Percentiles rank a stretch among this genome's conserved stretches.
These are phyloP conservation scores for Monomorium pharaonis DNA, from an alignment of 1,140 invertebrate species.

Conservation along the genomic window DNA sequence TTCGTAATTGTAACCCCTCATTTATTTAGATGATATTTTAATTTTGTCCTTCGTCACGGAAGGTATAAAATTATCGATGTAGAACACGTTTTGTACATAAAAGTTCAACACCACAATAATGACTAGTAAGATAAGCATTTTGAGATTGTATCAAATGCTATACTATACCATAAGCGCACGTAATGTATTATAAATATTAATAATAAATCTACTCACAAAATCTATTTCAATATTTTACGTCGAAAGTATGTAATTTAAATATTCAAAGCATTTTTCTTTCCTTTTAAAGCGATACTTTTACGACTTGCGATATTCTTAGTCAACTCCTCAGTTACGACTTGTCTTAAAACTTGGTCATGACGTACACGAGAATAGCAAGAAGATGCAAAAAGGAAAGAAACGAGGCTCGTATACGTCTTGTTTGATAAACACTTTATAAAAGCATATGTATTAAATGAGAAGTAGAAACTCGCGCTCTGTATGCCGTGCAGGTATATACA, in stretches of 20 bases:
- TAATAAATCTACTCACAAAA: neutral
- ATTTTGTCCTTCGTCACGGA: neutral
- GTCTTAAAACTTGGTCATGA: constrained; percentile 7
- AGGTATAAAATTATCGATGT: neutral
- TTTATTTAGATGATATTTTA: neutral
- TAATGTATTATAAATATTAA: neutral
- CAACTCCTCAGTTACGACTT: neutral
- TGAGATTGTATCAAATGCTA: neutral
- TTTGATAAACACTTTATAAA: constrained; percentile 6
- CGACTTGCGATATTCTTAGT: neutral
- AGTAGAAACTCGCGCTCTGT: neutral
- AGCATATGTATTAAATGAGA: neutral
- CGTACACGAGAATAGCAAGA: neutral
- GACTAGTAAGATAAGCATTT: neutral
- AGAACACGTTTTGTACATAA: neutral
- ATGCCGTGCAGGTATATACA: neutral
- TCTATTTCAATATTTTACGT: neutral
- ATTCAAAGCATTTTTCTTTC: neutral
- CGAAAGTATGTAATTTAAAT: neutral
- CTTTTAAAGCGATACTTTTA: neutral
- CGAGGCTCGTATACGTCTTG: neutral
- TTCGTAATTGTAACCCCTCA: neutral
- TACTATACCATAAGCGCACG: neutral
- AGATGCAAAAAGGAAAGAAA: neutral
- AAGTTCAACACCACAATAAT: neutral